A percentile compares a stretch with the other conserved stretches of the same genome.
Conservation (phyloP, 2,113 vertebrate genomes). For the Antigone vipio region DNA sequence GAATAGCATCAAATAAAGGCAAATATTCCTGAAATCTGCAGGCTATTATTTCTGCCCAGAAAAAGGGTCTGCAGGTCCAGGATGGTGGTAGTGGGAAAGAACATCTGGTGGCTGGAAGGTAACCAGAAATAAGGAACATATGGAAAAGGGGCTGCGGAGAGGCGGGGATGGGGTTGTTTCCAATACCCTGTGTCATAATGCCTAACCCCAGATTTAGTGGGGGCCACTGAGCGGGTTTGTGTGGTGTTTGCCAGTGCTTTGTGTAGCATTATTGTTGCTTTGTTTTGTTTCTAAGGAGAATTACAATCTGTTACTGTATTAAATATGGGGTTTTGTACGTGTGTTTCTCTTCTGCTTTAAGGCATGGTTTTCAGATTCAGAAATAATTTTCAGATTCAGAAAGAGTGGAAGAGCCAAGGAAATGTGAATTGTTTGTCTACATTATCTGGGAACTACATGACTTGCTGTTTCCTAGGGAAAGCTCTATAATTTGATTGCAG, state of each 20-base stretch:
- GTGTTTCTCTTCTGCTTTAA: constrained; percentile 12
- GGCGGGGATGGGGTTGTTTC: constrained; percentile 18
- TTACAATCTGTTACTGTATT: not conserved
- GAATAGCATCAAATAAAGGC: constrained; percentile 66
- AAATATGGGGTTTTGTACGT: rapidly evolving
- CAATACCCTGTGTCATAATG: constrained; percentile 31
- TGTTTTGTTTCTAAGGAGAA: constrained; percentile 56
- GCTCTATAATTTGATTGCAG: constrained; percentile 44
- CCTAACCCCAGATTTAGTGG: constrained; percentile 45
- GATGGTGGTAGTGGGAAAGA: constrained; percentile 47
- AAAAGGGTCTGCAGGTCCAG: constrained; percentile 53
- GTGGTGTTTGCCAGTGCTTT: constrained; percentile 32
- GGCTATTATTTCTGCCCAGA: constrained; percentile 51
- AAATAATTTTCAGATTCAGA: constrained; percentile 38
- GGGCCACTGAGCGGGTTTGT: constrained; percentile 10
- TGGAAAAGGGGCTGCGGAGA: constrained; percentile 16
- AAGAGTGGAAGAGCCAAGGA: constrained; percentile 8
- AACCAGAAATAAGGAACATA: constrained; percentile 64
- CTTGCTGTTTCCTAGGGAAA: constrained; percentile 38
- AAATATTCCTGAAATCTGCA: constrained; percentile 55
- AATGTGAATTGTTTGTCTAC: constrained; percentile 50
- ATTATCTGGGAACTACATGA: constrained; percentile 45
- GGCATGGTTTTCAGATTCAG: not conserved
- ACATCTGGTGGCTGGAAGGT: constrained; percentile 61
- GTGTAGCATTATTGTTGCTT: constrained; percentile 15